Evolutionary conservation across 2,888 invertebrate species (phyloP), one percentile per base, ranked within the genome.

Genomic region (Mythimna ferrago): DNA sequence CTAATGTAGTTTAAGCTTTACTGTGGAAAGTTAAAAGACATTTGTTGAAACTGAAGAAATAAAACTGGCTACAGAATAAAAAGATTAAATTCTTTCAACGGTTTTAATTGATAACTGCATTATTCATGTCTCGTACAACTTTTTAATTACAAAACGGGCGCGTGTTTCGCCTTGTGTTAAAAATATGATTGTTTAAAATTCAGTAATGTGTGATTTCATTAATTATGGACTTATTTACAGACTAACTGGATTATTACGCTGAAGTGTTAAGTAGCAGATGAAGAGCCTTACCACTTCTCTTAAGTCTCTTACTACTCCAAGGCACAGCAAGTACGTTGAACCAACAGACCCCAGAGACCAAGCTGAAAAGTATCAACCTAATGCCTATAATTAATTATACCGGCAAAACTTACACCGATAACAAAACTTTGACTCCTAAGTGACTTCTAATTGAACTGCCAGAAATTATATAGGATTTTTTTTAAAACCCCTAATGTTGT

Each of bases 111-210:
- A 26, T 48, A 48, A 26, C 54, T 61, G n/a, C 35, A 72, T 35
- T 44, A 71, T 71, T 71, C 11, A n/a, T 1, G 6, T 35, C 10
- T 35, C 21, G 21, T 35, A 53, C 7, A 26, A 72, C 9, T 26
- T 61, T 61, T 48, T 71, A 62, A 56, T 71, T n/a, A 44, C 10
- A 44, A 44, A 71, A 61, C 19, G 2, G 44, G 21, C 11, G 60
- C 21, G 26, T 71, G n/a, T n/a, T 71, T 44, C 9, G 11, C 35
- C 10, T 61, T 71, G 54, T 71, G 35, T 61, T 54, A n/a, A 26
- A 71, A 56, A 35, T 21, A 21, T 21, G 5, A 71, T 7, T 19
- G 19, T 70, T 53, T 44, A 19, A 16, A 10, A 41, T 51, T 11
- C n/a, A 51, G 19, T 14, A 7, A 61, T 41, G 60, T 48, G 26